A percentile compares a stretch with the other conserved stretches of the same genome.
Evolutionary conservation across 2,113 vertebrate species (phyloP).

Genomic region (Datnioides undecimradiatus): DNA sequence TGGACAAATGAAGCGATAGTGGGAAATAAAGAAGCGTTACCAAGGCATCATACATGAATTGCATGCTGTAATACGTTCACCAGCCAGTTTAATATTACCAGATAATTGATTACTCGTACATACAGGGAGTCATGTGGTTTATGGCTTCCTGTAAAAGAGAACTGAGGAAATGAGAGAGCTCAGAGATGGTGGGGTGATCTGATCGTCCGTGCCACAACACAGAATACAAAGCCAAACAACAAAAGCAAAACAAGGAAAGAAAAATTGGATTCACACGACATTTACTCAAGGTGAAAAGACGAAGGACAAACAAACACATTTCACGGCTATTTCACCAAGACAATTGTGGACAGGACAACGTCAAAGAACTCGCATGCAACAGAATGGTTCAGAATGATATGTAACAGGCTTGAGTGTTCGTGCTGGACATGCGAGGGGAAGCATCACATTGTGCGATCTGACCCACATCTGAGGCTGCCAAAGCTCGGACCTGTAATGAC

Average conservation of each 20-base stretch:
- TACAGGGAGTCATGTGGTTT: slow-evolving; percentile 8
- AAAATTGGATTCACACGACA: not conserved
- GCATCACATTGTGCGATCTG: not conserved
- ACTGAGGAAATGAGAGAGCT: slow-evolving; percentile 7
- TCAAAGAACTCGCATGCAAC: not conserved
- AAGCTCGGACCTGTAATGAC: not conserved
- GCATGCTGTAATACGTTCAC: not conserved
- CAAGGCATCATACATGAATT: slow-evolving; percentile 16
- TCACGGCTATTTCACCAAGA: not conserved
- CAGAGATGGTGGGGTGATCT: not conserved
- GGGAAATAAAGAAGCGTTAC: slow-evolving; percentile 20
- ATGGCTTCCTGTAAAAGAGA: slow-evolving; percentile 28
- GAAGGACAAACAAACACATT: not conserved
- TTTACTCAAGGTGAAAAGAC: not conserved
- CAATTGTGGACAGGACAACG: not conserved
- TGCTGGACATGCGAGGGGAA: not conserved
- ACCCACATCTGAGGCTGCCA: no score
- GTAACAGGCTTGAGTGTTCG: not conserved
- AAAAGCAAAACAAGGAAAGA: not conserved
- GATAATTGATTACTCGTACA: slow-evolving; percentile 38
- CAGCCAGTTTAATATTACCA: slow-evolving; percentile 19
- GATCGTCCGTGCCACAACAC: not conserved
- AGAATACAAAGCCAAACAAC: not conserved
- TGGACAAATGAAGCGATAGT: slow-evolving; percentile 36
- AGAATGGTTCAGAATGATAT: not conserved